Conservation (phyloP, 2,888 invertebrate genomes). For the Dryobota labecula region DNA sequence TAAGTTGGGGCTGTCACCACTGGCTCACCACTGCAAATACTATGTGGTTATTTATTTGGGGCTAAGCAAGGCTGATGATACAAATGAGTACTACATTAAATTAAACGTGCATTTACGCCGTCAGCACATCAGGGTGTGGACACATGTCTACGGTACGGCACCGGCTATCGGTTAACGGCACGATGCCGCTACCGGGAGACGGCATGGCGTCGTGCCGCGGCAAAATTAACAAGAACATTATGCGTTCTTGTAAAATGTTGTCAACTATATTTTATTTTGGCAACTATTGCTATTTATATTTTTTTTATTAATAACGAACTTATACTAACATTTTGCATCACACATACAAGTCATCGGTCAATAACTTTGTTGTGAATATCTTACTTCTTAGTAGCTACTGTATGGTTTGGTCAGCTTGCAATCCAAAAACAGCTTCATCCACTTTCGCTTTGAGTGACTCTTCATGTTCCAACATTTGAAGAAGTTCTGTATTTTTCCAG, state of each 20-base stretch:
- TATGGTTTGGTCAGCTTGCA: slow-evolving; percentile 99
- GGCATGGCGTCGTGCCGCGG: no score
- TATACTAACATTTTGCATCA: no score
- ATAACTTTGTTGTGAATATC: slow-evolving; percentile 44
- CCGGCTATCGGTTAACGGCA: no score
- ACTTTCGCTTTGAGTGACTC: slow-evolving; percentile 99
- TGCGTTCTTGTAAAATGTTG: slow-evolving; percentile 72
- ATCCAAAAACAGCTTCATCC: slow-evolving; percentile 99
- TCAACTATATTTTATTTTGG: slow-evolving; percentile 63
- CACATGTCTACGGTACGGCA: no score
- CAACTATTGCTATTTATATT: no score
- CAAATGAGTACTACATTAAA: background rate
- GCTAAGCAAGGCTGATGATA: background rate
- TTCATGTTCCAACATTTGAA: slow-evolving; percentile 99
- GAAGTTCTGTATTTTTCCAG: slow-evolving; percentile 99
- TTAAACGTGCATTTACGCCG: background rate
- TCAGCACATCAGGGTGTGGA: no score
- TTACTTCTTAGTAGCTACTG: slow-evolving; percentile 92
- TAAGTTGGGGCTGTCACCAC: no score
- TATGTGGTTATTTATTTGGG: background rate
- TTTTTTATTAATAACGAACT: no score
- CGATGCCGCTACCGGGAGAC: no score
- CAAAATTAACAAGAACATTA: slow-evolving; percentile 79
- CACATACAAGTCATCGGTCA: no score
- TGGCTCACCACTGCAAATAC: no score